Evolutionary conservation across 1,140 invertebrate species (phyloP), one percentile per base, ranked within the genome.

Genomic region (Chymomyza costata): DNA sequence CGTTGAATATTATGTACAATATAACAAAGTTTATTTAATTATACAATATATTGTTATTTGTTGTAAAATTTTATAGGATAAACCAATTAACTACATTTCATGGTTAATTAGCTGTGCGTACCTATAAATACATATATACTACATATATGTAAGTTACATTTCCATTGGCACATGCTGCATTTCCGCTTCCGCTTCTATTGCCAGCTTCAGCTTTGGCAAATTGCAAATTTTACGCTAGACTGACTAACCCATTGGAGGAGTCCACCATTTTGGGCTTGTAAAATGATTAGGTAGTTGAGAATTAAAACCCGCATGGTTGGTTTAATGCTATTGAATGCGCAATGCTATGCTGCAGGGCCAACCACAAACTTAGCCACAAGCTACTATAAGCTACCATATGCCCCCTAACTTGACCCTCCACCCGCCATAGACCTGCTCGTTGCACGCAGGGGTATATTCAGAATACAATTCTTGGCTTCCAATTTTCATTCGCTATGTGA

Each of bases 11-110:
- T n/a, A n/a, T n/a, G n/a, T n/a, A n/a, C n/a, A n/a, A n/a, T n/a
- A n/a, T n/a, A n/a, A n/a, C n/a, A n/a, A n/a, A n/a, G n/a, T n/a
- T n/a, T n/a, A n/a, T n/a, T n/a, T n/a, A n/a, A n/a, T n/a, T n/a
- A n/a, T n/a, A n/a, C n/a, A n/a, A n/a, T n/a, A n/a, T n/a, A n/a
- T n/a, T n/a, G n/a, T n/a, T n/a, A n/a, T n/a, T n/a, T n/a, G n/a
- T n/a, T n/a, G n/a, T n/a, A n/a, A n/a, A n/a, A n/a, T n/a, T n/a
- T n/a, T n/a, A n/a, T n/a, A n/a, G n/a, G n/a, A n/a, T n/a, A n/a
- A n/a, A n/a, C n/a, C n/a, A n/a, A 76, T 65, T 62, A 69, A 65
- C 50, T 52, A 34, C 43, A 69, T 76, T 65, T 76, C 65, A 41
- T 66, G 71, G 50, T 51, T 78, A 66, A 76, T 76, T 69, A 78